phyloP scores from a whole-genome alignment of 2,888 invertebrate species.

The Troides aeacus region DNA sequence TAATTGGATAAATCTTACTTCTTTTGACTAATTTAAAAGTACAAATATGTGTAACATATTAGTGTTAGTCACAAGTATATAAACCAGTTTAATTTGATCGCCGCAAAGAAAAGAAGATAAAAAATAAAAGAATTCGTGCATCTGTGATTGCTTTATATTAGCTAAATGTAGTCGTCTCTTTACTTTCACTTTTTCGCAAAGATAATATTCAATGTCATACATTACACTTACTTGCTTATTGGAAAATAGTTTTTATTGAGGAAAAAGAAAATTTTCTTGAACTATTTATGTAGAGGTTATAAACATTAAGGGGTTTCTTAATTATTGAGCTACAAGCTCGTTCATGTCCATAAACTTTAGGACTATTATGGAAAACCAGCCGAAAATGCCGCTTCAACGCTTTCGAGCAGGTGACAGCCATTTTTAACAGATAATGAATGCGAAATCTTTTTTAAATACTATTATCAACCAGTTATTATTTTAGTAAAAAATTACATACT shows the following conservation, averaged over 20 bases:
- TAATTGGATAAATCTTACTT: not conserved
- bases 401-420: slow-evolving; percentile 51
- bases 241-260: slow-evolving; percentile 18
- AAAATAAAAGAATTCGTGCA: too few relatives aligned
- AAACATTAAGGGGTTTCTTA: slow-evolving; percentile 4
- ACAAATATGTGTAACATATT: not conserved
- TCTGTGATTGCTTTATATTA: too few relatives aligned
- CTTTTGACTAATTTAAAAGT: not conserved
- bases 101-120: too few relatives aligned
- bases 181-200: slow-evolving; percentile 1
- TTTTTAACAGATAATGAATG: slow-evolving; percentile 39
- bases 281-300: slow-evolving; percentile 2
- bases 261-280: slow-evolving; percentile 15
- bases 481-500: not conserved
- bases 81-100: too few relatives aligned
- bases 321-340: slow-evolving; percentile 17
- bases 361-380: slow-evolving; percentile 43
- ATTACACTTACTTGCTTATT: slow-evolving; percentile 20
- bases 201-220: slow-evolving; percentile 3
- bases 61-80: not conserved
- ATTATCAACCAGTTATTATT: slow-evolving; percentile 15
- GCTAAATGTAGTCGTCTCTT: not conserved
- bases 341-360: slow-evolving; percentile 38
- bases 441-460: slow-evolving; percentile 2
- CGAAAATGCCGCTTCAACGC: slow-evolving; percentile 51